phyloP scores from a whole-genome alignment of 2,113 vertebrate genomes.

The Clinocottus analis region DNA sequence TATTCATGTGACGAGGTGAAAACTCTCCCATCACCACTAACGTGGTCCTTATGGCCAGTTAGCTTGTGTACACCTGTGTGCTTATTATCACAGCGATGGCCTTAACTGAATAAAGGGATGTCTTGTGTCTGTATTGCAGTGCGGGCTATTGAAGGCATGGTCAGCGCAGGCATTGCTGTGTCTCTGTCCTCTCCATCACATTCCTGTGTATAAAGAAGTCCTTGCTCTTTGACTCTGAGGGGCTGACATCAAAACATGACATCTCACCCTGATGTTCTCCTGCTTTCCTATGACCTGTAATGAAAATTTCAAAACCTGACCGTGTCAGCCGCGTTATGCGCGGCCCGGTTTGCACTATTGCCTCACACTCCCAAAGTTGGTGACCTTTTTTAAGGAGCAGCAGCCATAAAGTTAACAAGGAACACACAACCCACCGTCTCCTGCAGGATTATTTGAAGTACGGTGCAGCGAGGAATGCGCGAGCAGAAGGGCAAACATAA shows the following conservation, averaged over 20 bases:
- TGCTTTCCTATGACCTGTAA: slow-evolving; percentile 53
- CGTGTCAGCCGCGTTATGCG: slow-evolving; percentile 49
- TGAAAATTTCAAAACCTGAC: slow-evolving; percentile 46
- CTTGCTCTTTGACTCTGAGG: slow-evolving; percentile 55
- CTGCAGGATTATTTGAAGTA: slow-evolving; percentile 68
- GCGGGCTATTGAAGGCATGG: slow-evolving; percentile 28
- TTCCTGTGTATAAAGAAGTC: slow-evolving; percentile 45
- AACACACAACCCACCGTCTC: slow-evolving; percentile 40
- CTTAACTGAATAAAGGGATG: background rate
- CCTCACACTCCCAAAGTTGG: slow-evolving; percentile 34
- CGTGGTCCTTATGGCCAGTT: background rate
- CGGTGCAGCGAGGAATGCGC: slow-evolving; percentile 51
- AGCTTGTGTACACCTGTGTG: background rate
- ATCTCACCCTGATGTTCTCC: slow-evolving; percentile 31
- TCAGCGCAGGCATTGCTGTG: slow-evolving; percentile 13
- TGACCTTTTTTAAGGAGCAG: slow-evolving; percentile 56
- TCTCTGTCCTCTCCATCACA: slow-evolving; percentile 22
- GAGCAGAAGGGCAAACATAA: slow-evolving; percentile 63
- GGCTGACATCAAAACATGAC: slow-evolving; percentile 62
- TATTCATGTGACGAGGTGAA: background rate
- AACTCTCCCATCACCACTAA: background rate
- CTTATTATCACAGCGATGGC: slow-evolving; percentile 2
- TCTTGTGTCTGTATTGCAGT: slow-evolving; percentile 19
- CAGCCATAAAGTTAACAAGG: slow-evolving; percentile 66
- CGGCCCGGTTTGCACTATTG: slow-evolving; percentile 12